Evolutionary conservation across 2,888 invertebrate genomes (phyloP), one percentile per base, ranked within the genome.

Genomic region (Callimorpha dominula): DNA sequence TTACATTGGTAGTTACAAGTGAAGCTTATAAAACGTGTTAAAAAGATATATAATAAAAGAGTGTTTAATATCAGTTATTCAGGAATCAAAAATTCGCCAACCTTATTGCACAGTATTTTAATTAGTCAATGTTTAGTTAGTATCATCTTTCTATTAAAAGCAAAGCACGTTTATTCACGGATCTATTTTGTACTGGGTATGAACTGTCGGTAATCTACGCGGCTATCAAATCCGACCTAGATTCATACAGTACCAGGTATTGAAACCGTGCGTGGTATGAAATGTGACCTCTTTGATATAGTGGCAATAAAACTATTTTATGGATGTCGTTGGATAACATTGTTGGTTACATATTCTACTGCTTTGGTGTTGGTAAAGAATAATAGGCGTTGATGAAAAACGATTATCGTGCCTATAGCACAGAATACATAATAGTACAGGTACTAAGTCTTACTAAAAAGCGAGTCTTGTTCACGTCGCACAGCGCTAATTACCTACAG

Each of bases 201-300:
- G 20, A 65, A 17, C 43, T 65, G 65, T 65, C 57, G 20, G 17
- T 63, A 66, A 66, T 71, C 66, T 40, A 31, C n/a, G 31, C 46
- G 57, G 31, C 54, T 65, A 50, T 72, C 68, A 60, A 68, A 31
- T 7, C 17, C 60, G 68, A 20, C 57, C 57, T 57, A 46, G 20
- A 65, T 71, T 60, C 40, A 49, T 14, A 31, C 14, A 60, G 31
- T 40, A 40, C 60, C 65, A 64, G 52, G 68, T 68, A 68, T 68
- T 54, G 64, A 64, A 54, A 54, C 52, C n/a, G 60, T 52, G 31
- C 40, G 64, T 46, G 43, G 43, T 63, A 7, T 64, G 43, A 57
- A 71, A 71, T 60, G 17, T 71, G 49, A 66, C 46, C 71, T 57
- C 6, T 60, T 66, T 57, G 57, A 70, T 70, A 65, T 50, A 20